Evolutionary conservation across 2,888 invertebrate genomes (phyloP), one percentile per base, ranked within the genome.

Genomic region (Ephialtes manifestator): DNA sequence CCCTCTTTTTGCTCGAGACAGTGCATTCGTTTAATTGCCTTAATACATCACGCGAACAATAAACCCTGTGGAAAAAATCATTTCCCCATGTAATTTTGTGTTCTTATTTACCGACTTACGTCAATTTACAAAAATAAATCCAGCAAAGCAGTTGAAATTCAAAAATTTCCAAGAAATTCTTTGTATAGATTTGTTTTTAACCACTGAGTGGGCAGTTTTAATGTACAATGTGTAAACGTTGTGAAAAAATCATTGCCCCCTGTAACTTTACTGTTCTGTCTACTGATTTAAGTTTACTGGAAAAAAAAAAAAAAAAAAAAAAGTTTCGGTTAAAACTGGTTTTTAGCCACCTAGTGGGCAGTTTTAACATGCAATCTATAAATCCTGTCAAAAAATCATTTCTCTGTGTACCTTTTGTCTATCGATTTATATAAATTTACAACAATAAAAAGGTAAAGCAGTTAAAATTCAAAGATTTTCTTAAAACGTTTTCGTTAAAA

Each of bases 1-100:
- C 13, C 28, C 60, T 31, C 68, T 39, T 39, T 39, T 39, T 24
- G 43, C 31, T 48, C 15, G 11, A 48, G 60, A 15, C 74, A 58
- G 4, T 67, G 35, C 31, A 4, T 67, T 48, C 46, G 31, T n/a
- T n/a, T 77, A 72, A 72, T 72, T 72, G 43, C 53, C 18, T 8
- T 31, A 20, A 55, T 48, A 11, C 7, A 68, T 11, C 15, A 46
- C 28, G 13, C 58, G 28, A 58, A 58, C 13, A 28, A 35, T 13
- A 71, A 31, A 13, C 28, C 55, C 20, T 15, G 39, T 15, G 55
- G 4, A 83, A 70, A 48, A 24, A 55, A 18, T 20, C 20, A 20
- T 55, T 55, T 11, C 3, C 11, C 20, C 20, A 4, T 24, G 11
- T 65, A 46, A 58, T 68, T 81, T 60, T 60, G 4, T 46, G 4